phyloP scores from a whole-genome alignment of 2,797 vertebrate genomes.

The Strix occidentalis region DNA sequence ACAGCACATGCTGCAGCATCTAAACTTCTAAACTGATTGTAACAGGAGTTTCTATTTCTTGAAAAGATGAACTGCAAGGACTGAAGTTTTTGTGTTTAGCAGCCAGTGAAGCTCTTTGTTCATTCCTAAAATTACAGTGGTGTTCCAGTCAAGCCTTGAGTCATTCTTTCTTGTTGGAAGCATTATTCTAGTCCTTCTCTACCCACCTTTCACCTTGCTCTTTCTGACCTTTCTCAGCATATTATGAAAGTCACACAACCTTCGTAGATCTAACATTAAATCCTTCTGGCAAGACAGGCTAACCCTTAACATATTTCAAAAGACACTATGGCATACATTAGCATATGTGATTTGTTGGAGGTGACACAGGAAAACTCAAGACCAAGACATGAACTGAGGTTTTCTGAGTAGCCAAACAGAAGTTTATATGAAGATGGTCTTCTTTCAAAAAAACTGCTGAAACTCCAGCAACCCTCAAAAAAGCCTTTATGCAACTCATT shows the following conservation, averaged over 20 bases:
- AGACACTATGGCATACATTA: background rate
- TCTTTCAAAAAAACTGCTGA: background rate
- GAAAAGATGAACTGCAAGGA: background rate
- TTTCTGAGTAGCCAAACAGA: background rate
- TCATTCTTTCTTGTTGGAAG: background rate
- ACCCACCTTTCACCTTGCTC: background rate
- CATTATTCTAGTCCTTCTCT: background rate
- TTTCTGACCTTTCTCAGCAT: background rate
- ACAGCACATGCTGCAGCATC: background rate
- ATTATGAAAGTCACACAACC: background rate
- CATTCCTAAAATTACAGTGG: background rate
- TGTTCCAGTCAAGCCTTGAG: background rate
- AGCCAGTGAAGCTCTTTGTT: background rate
- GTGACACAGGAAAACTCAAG: background rate
- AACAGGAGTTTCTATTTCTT: background rate
- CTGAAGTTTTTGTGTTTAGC: background rate
- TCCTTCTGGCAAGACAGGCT: background rate
- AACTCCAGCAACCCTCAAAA: background rate
- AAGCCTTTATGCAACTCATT: background rate
- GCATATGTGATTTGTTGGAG: fast-evolving
- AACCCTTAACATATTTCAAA: background rate
- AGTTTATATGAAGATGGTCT: background rate
- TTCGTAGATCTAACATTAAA: background rate
- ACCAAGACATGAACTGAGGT: background rate
- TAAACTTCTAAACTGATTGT: background rate